Conservation (phyloP, 2,797 vertebrate genomes). For the Serranus cabrilla region DNA sequence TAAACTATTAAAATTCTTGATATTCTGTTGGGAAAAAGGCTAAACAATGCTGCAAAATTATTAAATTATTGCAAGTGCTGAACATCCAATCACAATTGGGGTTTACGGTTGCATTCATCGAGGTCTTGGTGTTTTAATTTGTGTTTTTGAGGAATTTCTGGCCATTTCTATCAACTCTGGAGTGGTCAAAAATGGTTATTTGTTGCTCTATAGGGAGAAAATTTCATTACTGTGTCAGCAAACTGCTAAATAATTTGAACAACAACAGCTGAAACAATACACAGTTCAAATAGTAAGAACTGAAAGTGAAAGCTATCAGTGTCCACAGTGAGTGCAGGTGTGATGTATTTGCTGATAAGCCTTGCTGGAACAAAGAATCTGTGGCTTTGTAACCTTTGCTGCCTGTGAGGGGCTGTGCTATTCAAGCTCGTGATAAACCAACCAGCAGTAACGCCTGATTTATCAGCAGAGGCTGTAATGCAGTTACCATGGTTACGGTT, state of each 20-base stretch:
- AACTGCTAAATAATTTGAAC: too few relatives aligned
- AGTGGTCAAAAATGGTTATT: too few relatives aligned
- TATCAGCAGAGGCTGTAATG: slow-evolving; percentile 17
- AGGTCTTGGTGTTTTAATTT: too few relatives aligned
- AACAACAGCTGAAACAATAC: not conserved
- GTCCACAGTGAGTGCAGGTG: not conserved
- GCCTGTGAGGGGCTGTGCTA: not conserved
- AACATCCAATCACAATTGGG: too few relatives aligned
- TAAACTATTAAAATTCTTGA: too few relatives aligned
- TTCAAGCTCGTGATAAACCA: slow-evolving; percentile 1
- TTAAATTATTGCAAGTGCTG: too few relatives aligned
- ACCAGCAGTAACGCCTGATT: slow-evolving; percentile 16
- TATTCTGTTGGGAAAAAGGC: too few relatives aligned
- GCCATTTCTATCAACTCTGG: too few relatives aligned
- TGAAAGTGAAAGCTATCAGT: not conserved
- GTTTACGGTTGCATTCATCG: too few relatives aligned
- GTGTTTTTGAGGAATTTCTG: too few relatives aligned
- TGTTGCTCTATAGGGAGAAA: too few relatives aligned
- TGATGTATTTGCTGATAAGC: not conserved
- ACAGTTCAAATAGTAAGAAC: not conserved
- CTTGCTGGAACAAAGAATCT: not conserved
- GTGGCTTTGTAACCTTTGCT: not conserved
- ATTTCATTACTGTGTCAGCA: not conserved
- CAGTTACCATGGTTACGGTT: slow-evolving; percentile 71
- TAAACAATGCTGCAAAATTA: too few relatives aligned